phyloP scores from a whole-genome alignment of 1,140 invertebrate species.

The Drosophila punjabiensis region DNA sequence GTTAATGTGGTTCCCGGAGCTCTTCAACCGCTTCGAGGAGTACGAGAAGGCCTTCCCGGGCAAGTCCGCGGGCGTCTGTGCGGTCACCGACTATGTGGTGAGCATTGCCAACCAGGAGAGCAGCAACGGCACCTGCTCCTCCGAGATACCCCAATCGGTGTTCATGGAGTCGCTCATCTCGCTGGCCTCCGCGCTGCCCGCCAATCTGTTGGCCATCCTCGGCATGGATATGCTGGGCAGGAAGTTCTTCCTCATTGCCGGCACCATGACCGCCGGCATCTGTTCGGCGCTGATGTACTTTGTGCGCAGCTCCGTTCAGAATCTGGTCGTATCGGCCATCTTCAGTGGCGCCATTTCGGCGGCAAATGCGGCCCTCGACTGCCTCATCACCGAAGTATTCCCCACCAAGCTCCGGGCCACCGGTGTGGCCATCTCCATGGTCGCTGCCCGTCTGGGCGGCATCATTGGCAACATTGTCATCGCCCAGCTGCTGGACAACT shows the following conservation, averaged over 20 bases:
- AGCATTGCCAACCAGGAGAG: constrained; percentile 87
- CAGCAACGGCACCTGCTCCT: constrained; percentile 87
- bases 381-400: constrained; percentile 95
- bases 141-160: constrained; percentile 90
- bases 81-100: constrained; percentile 91
- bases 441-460: constrained; percentile 92
- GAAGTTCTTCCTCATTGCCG: constrained; percentile 95
- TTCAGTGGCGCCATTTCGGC: constrained; percentile 95
- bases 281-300: constrained; percentile 94
- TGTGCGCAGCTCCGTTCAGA: constrained; percentile 92
- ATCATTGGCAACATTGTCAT: constrained; percentile 95
- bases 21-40: constrained; percentile 94
- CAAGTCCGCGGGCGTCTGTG: constrained; percentile 90
- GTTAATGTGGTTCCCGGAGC: constrained; percentile 97
- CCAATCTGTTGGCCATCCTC: constrained; percentile 92
- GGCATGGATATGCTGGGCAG: constrained; percentile 93
- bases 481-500: constrained; percentile 91
- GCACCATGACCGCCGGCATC: constrained; percentile 93
- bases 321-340: constrained; percentile 92
- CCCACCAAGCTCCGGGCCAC: constrained; percentile 94
- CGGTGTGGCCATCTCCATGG: constrained; percentile 94
- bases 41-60: constrained; percentile 88
- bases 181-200: constrained; percentile 93
- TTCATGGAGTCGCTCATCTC: constrained; percentile 95
- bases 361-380: constrained; percentile 94